A percentile compares a stretch with the other conserved stretches of the same genome.
Evolutionary conservation across 2,113 vertebrate species (phyloP).

Genomic region (Tachuris rubrigastra): DNA sequence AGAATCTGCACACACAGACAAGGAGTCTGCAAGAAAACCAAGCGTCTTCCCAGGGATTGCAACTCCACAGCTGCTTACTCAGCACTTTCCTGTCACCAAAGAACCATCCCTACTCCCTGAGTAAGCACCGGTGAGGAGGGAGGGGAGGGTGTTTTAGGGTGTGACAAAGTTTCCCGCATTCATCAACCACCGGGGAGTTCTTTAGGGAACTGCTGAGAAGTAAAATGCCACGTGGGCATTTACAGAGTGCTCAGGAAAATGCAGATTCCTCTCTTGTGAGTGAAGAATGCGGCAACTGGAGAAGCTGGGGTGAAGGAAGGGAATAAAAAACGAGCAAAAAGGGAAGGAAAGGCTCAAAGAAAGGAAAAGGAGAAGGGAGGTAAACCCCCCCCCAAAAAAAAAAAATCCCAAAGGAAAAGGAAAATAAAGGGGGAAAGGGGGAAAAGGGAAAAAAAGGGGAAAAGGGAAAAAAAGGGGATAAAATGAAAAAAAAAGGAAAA

Average conservation of each 20-base stretch:
- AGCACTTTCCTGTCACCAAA: background rate
- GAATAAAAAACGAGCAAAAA: background rate
- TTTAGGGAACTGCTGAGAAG: constrained; percentile 40
- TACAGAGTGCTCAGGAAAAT: background rate
- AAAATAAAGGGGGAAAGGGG: too few species aligned
- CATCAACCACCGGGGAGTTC: constrained; percentile 20
- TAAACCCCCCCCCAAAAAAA: too few species aligned
- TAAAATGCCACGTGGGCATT: background rate
- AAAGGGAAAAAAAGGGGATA: too few species aligned
- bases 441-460: too few species aligned
- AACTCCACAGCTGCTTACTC: background rate
- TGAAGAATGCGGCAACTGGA: background rate
- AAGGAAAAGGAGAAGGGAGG: too few species aligned
- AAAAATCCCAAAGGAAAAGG: too few species aligned
- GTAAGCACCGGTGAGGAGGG: background rate
- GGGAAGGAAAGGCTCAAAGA: background rate
- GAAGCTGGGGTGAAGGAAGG: background rate
- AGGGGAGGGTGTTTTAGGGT: background rate
- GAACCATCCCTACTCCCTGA: background rate
- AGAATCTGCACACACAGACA: background rate
- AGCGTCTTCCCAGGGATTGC: background rate
- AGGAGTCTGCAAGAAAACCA: background rate
- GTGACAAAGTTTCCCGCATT: constrained; percentile 1
- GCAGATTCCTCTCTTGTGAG: background rate
- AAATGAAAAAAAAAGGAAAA: too few species aligned